Evolutionary conservation across 1,140 invertebrate species (phyloP).

Genomic region (Condylostylus longicornis): DNA sequence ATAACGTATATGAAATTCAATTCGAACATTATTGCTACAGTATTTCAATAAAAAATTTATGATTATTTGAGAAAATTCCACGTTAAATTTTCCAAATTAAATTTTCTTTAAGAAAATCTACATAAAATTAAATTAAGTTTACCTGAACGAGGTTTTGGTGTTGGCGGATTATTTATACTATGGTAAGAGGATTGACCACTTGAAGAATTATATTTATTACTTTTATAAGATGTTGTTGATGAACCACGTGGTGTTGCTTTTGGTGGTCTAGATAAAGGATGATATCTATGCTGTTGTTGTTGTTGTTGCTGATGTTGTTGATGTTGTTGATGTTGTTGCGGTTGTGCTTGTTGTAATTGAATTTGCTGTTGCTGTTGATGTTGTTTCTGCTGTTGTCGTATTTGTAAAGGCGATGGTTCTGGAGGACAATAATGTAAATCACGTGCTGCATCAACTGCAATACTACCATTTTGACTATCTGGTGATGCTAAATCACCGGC

Average conservation of each 20-base stretch:
- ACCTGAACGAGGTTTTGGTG: conserved; percentile 30
- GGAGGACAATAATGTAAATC: conserved; percentile 24
- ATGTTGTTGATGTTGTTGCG: neutral
- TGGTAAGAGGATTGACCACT: too few relatives aligned
- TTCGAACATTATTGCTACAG: too few relatives aligned
- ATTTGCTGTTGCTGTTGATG: neutral
- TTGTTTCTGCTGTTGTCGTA: conserved; percentile 3
- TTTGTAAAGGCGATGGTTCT: neutral
- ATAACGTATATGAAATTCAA: too few relatives aligned
- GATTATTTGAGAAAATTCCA: too few relatives aligned
- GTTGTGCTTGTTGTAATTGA: neutral
- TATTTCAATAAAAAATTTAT: too few relatives aligned
- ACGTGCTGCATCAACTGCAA: conserved; percentile 24
- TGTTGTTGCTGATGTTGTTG: neutral
- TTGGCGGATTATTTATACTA: conserved; percentile 27
- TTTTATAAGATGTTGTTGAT: too few relatives aligned
- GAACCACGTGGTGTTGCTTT: too few relatives aligned
- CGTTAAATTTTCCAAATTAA: too few relatives aligned
- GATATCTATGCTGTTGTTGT: neutral
- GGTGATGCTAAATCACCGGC: conserved; percentile 5
- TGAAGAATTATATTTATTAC: too few relatives aligned
- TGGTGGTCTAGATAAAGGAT: neutral
- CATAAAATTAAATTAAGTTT: conserved; percentile 4
- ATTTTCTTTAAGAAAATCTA: too few relatives aligned
- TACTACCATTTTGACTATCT: conserved; percentile 10